Conservation (phyloP, 2,113 vertebrate genomes). For the Oxygymnocypris stewartii region DNA sequence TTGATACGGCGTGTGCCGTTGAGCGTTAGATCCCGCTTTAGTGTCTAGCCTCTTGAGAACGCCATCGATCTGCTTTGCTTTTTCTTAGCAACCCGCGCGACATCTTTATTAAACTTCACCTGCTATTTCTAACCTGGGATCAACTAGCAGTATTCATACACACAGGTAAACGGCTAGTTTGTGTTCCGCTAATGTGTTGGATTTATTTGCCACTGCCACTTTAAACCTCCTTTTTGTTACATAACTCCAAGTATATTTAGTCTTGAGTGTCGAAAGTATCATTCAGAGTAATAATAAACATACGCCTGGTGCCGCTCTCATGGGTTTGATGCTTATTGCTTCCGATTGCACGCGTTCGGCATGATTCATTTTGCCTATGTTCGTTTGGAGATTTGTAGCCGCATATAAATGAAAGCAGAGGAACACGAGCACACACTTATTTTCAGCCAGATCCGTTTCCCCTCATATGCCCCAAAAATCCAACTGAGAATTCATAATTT, state of each 20-base stretch:
- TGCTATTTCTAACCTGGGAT: constrained; percentile 7
- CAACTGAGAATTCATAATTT: constrained; percentile 40
- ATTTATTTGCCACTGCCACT: not conserved
- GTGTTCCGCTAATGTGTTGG: not conserved
- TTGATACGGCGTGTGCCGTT: not conserved
- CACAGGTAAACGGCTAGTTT: not conserved
- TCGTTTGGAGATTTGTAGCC: not conserved
- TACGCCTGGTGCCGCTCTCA: not conserved
- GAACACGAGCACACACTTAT: constrained; percentile 12
- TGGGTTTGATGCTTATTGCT: not conserved
- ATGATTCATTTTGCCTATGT: not conserved
- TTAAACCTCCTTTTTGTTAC: not conserved
- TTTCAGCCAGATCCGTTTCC: constrained; percentile 5
- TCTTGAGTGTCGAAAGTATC: not conserved
- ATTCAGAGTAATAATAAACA: not conserved
- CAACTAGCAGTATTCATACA: not conserved
- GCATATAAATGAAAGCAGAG: constrained; percentile 6
- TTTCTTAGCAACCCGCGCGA: not conserved
- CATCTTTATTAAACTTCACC: constrained; percentile 3
- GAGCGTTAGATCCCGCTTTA: not conserved
- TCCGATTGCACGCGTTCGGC: not conserved
- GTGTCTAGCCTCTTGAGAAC: constrained; percentile 5
- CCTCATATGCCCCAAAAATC: constrained; percentile 20
- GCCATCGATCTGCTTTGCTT: not conserved
- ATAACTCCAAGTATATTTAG: not conserved